These are phyloP conservation scores for Diglossa cyanea DNA, from an alignment of 2,797 vertebrate species.

Conservation along the genomic window DNA sequence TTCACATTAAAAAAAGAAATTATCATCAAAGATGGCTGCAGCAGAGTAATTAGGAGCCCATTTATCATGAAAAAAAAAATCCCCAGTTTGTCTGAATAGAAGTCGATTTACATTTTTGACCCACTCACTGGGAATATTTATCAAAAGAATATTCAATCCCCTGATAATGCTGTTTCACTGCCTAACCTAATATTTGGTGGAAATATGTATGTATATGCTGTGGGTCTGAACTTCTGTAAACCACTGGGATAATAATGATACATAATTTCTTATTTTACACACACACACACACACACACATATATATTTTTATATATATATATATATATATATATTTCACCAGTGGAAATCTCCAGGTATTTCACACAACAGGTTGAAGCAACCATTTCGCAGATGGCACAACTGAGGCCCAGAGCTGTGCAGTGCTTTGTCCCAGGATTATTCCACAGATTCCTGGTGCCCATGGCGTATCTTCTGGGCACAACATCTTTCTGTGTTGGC, in stretches of 20 bases:
- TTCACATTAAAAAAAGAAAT: neutral
- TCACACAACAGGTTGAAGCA: neutral
- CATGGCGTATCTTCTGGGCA: fast-evolving
- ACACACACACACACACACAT: neutral
- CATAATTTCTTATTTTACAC: neutral
- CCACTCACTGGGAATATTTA: constrained; percentile 57
- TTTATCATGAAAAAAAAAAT: constrained; percentile 50
- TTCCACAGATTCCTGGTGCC: neutral
- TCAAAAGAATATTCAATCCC: constrained; percentile 62
- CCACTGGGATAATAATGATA: neutral
- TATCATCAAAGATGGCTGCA: constrained; percentile 54
- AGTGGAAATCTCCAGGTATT: neutral
- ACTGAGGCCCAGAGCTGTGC: neutral
- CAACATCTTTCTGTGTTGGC: neutral
- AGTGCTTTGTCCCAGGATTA: neutral
- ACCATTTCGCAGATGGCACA: neutral
- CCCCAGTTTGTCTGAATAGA: constrained; percentile 53
- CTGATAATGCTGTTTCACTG: constrained; percentile 1
- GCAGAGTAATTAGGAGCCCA: constrained; percentile 57
- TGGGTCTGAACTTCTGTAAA: constrained; percentile 14
- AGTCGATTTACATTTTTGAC: constrained; percentile 71
- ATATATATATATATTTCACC: neutral
- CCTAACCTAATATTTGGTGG: constrained; percentile 49
- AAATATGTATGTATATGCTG: neutral
- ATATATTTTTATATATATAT: too few relatives aligned